Conservation (phyloP, 2,113 vertebrate genomes). For the Bagarius yarrelli region DNA sequence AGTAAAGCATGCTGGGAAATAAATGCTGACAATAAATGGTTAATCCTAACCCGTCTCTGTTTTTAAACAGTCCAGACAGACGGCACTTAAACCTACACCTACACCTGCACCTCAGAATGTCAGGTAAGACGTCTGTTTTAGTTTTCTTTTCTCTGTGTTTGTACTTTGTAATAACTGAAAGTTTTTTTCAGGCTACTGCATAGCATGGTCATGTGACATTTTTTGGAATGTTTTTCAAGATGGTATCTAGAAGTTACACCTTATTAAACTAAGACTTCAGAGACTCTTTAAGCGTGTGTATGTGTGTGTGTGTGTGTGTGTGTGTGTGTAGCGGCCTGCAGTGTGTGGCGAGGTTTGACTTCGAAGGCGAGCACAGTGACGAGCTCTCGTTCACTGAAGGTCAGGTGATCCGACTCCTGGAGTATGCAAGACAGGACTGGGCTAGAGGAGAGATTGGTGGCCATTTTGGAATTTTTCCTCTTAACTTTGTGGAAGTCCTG, state of each 20-base stretch:
- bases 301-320: slow-evolving; percentile 13
- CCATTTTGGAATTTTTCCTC: slow-evolving; percentile 81
- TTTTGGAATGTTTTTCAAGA: background rate
- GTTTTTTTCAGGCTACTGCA: no score
- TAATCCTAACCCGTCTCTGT: background rate
- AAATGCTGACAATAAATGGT: background rate
- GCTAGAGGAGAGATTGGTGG: slow-evolving; percentile 78
- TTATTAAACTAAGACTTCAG: background rate
- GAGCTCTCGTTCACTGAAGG: slow-evolving; percentile 91
- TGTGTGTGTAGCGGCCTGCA: slow-evolving; percentile 75
- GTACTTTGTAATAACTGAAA: background rate
- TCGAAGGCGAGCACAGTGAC: slow-evolving; percentile 83
- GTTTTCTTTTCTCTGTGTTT: background rate
- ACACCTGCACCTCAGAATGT: slow-evolving; percentile 56
- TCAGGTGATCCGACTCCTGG: slow-evolving; percentile 82
- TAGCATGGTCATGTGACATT: background rate
- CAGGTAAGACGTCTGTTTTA: slow-evolving; percentile 65
- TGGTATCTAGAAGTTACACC: background rate
- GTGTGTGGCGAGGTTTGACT: slow-evolving; percentile 87
- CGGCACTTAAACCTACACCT: slow-evolving; percentile 62
- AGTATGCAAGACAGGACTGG: slow-evolving; percentile 87
- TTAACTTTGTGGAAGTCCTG: slow-evolving; percentile 87
- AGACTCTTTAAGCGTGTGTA: background rate
- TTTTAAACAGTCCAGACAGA: background rate
- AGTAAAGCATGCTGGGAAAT: background rate